Percentiles rank a stretch among this genome's conserved stretches.
phyloP scores from a whole-genome alignment of 1,140 invertebrate genomes.

The Lepidotrigona ventralis region DNA sequence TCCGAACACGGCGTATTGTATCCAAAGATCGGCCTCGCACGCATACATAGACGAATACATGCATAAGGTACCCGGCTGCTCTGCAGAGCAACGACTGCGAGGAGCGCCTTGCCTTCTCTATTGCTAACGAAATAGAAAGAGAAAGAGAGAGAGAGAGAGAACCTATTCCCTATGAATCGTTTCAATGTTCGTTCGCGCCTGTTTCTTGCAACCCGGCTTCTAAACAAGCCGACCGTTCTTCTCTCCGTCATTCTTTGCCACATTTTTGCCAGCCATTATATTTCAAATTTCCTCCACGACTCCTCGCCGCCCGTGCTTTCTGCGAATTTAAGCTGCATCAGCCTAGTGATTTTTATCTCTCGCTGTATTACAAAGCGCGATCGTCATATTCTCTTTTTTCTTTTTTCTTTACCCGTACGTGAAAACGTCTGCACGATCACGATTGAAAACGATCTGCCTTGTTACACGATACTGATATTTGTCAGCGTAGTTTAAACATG shows the following conservation, averaged over 20 bases:
- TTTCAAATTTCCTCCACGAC: neutral
- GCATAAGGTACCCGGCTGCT: conserved; percentile 22
- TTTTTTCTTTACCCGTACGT: too few relatives aligned
- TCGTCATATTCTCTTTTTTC: too few relatives aligned
- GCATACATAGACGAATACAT: conserved; percentile 12
- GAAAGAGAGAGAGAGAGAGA: conserved; percentile 36
- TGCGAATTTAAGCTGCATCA: neutral
- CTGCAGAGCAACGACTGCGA: conserved; percentile 60
- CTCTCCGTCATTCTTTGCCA: conserved; percentile 33
- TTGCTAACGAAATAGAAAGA: conserved; percentile 62
- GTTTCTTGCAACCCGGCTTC: conserved; percentile 58
- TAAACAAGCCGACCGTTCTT: conserved; percentile 50
- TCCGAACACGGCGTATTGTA: conserved; percentile 61
- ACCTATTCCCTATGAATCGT: conserved; percentile 58
- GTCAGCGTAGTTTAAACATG: too few relatives aligned
- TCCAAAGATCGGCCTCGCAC: conserved; percentile 59
- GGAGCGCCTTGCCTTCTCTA: conserved; percentile 30
- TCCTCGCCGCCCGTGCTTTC: neutral
- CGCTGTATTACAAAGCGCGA: too few relatives aligned
- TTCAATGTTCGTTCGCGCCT: conserved; percentile 53
- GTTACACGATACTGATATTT: too few relatives aligned
- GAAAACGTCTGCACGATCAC: too few relatives aligned
- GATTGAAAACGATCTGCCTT: too few relatives aligned
- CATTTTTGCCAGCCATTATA: conserved; percentile 16
- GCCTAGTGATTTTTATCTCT: too few relatives aligned